A percentile compares a stretch with the other conserved stretches of the same genome.
phyloP scores from a whole-genome alignment of 2,888 invertebrate genomes.

The Xestia rhomboidea region DNA sequence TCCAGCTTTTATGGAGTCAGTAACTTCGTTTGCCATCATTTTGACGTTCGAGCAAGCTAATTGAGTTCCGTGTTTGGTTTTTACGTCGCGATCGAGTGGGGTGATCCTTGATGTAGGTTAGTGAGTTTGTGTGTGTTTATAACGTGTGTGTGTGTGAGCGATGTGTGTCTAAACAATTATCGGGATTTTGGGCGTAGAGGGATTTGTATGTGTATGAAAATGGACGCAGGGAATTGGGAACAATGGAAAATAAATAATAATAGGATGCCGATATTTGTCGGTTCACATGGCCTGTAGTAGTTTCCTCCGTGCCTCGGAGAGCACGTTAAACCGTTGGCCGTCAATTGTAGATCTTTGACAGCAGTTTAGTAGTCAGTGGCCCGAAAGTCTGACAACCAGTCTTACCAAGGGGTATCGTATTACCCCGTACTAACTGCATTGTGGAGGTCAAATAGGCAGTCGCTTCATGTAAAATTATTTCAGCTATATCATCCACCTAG shows the following conservation, averaged over 20 bases:
- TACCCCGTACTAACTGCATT: no score
- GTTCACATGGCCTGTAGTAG: not conserved
- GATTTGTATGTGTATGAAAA: not conserved
- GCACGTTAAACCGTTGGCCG: no score
- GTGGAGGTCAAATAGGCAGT: no score
- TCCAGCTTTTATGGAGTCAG: not conserved
- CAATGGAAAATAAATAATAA: not conserved
- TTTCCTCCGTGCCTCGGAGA: no score
- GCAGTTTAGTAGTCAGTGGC: no score
- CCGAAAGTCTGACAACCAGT: no score
- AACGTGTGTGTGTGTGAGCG: not conserved
- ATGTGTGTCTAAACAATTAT: constrained; percentile 34
- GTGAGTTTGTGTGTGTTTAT: not conserved
- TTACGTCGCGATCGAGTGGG: constrained; percentile 35
- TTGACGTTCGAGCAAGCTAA: constrained; percentile 40
- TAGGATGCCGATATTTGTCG: not conserved
- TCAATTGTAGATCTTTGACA: no score
- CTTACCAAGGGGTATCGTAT: no score
- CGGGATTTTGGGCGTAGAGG: not conserved
- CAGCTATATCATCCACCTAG: no score
- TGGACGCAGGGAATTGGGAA: not conserved
- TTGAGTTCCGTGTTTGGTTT: constrained; percentile 50
- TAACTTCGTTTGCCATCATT: constrained; percentile 44
- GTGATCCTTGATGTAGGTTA: constrained; percentile 26
- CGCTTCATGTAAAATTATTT: no score